Evolutionary conservation across 1,140 invertebrate genomes (phyloP).

Genomic region (Melanaphis sacchari): DNA sequence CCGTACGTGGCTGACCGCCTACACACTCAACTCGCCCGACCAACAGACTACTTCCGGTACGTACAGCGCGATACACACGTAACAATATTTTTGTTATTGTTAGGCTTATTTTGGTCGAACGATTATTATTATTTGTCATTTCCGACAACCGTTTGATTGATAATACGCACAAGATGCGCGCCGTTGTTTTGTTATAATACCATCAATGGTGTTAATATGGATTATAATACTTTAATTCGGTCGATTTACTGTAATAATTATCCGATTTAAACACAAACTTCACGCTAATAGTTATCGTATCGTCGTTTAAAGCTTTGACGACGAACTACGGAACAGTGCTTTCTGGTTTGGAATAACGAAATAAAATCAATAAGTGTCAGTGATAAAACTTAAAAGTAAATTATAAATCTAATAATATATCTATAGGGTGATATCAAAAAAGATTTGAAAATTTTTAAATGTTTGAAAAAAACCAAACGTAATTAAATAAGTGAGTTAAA

Average conservation of each 20-base stretch:
- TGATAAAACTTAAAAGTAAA: not conserved
- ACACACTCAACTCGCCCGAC: slow-evolving; percentile 77
- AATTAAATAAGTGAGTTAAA: not conserved
- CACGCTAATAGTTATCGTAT: too few species aligned
- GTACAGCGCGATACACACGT: not conserved
- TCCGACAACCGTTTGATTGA: not conserved
- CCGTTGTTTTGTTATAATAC: not conserved
- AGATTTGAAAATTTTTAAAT: not conserved
- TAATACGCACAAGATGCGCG: not conserved
- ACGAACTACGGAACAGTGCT: too few species aligned
- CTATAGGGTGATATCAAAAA: not conserved
- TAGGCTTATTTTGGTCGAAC: not conserved
- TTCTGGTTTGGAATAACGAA: too few species aligned
- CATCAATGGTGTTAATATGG: not conserved
- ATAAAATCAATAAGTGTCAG: too few species aligned
- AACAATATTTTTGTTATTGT: not conserved
- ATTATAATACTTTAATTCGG: not conserved
- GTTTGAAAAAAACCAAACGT: not conserved
- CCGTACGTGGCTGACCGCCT: slow-evolving; percentile 69
- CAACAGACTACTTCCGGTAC: slow-evolving; percentile 75
- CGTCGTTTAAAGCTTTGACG: not conserved
- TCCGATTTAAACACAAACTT: not conserved
- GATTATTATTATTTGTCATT: not conserved
- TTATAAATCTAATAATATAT: not conserved
- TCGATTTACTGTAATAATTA: not conserved